A percentile compares a stretch with the other conserved stretches of the same genome.
These are phyloP conservation scores for Cydia splendana DNA, from an alignment of 1,140 invertebrate genomes.

Conservation along the genomic window DNA sequence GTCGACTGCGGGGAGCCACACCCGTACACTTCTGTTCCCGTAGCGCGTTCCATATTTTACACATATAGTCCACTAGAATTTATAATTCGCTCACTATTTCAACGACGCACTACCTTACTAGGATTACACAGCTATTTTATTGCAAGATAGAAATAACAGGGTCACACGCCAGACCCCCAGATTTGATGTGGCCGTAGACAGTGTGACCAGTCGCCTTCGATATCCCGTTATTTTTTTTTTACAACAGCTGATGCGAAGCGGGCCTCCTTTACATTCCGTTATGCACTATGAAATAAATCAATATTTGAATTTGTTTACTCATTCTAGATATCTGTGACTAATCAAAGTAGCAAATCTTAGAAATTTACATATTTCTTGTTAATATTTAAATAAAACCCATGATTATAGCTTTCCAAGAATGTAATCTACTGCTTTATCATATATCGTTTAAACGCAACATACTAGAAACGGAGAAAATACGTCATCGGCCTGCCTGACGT, in stretches of 20 bases:
- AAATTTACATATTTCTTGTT: background rate
- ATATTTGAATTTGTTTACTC: background rate
- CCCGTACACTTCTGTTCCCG: constrained; percentile 80
- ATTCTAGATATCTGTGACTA: background rate
- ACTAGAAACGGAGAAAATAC: constrained; percentile 40
- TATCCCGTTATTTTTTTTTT: constrained; percentile 77
- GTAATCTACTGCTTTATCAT: too few relatives aligned
- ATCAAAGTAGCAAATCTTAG: background rate
- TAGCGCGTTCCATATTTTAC: constrained; percentile 76
- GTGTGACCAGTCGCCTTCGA: constrained; percentile 76
- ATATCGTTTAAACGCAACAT: background rate
- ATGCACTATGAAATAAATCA: constrained; percentile 25
- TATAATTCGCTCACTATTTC: constrained; percentile 60
- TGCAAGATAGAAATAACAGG: constrained; percentile 77
- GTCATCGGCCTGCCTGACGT: constrained; percentile 44
- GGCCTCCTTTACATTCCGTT: constrained; percentile 60
- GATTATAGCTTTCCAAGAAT: background rate
- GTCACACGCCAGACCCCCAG: constrained; percentile 78
- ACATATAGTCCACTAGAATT: constrained; percentile 76
- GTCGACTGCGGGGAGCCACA: constrained; percentile 84
- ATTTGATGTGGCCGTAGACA: constrained; percentile 77
- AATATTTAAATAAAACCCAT: background rate
- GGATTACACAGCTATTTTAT: constrained; percentile 78
- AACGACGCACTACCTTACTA: constrained; percentile 67
- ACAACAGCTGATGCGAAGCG: constrained; percentile 77